These are phyloP conservation scores for Alexandromys oeconomus DNA, from an alignment of 2,797 vertebrate genomes.

Conservation along the genomic window DNA sequence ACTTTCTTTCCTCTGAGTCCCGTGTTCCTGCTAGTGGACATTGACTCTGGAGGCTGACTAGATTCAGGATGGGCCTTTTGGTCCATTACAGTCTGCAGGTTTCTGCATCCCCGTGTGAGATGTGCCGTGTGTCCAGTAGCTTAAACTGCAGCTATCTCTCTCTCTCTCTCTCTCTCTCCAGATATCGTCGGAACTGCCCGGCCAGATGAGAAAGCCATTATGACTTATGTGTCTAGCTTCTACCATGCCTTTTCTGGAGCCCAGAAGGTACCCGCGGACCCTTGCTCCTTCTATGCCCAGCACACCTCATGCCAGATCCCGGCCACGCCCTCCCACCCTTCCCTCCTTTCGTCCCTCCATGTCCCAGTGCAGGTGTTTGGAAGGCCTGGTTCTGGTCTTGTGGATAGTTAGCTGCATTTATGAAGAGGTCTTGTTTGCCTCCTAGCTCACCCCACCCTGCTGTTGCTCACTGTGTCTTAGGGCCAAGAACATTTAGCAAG, in stretches of 20 bases:
- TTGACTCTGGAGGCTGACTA: neutral
- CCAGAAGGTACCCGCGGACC: conserved; percentile 98
- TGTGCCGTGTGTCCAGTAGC: conserved; percentile 3
- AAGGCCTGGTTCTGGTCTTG: conserved; percentile 89
- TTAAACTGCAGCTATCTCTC: conserved; percentile 83
- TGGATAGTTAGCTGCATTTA: conserved; percentile 85
- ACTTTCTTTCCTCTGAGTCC: neutral
- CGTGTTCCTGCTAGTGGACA: accelerated
- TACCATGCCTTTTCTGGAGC: conserved; percentile 99
- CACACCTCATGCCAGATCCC: conserved; percentile 81
- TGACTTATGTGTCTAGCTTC: conserved; percentile 99
- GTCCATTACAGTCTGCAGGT: neutral
- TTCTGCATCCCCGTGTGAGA: neutral
- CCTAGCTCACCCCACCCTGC: neutral
- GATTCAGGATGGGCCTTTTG: neutral
- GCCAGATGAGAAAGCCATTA: conserved; percentile 99
- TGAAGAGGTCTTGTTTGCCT: conserved; percentile 69
- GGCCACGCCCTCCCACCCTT: conserved; percentile 82
- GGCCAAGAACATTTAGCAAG: neutral
- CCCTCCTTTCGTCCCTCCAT: conserved; percentile 72
- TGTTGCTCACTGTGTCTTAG: neutral
- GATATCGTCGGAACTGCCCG: conserved; percentile 99
- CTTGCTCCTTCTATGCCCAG: conserved; percentile 86
- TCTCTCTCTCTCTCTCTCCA: conserved; percentile 88
- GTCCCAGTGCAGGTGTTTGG: conserved; percentile 86